Conservation (phyloP, 1,140 invertebrate genomes). For the Ceratoteleas bidentatus region DNA sequence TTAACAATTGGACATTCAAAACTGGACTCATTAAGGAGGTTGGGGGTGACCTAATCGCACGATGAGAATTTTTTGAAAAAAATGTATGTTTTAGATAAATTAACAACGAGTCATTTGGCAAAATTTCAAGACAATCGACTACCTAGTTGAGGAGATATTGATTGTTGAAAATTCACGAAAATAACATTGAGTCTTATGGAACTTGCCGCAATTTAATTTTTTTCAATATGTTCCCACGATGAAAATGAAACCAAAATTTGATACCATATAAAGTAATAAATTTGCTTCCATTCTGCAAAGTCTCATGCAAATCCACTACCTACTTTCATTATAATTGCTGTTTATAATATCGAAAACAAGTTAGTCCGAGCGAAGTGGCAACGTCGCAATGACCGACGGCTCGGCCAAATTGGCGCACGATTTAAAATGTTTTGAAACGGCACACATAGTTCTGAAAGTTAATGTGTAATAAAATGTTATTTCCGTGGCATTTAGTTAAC, state of each 20-base stretch:
- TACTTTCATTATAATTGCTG: not conserved
- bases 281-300: constrained; percentile 1
- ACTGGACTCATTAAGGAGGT: not conserved
- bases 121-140: not conserved
- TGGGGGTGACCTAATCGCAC: not conserved
- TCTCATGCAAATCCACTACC: not conserved
- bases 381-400: not conserved
- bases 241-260: not conserved
- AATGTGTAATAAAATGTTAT: not conserved
- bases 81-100: not conserved
- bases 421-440: not conserved
- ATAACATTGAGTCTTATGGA: not conserved
- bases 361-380: not conserved
- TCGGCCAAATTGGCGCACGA: not conserved
- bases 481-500: no score
- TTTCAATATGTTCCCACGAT: not conserved
- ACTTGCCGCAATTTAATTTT: not conserved
- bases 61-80: not conserved
- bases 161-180: not conserved
- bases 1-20: no score
- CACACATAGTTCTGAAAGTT: not conserved
- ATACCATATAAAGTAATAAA: not conserved
- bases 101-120: not conserved
- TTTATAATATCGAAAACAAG: not conserved
- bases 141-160: not conserved